phyloP scores from a whole-genome alignment of 2,888 invertebrate genomes.

The Andrena praecox region DNA sequence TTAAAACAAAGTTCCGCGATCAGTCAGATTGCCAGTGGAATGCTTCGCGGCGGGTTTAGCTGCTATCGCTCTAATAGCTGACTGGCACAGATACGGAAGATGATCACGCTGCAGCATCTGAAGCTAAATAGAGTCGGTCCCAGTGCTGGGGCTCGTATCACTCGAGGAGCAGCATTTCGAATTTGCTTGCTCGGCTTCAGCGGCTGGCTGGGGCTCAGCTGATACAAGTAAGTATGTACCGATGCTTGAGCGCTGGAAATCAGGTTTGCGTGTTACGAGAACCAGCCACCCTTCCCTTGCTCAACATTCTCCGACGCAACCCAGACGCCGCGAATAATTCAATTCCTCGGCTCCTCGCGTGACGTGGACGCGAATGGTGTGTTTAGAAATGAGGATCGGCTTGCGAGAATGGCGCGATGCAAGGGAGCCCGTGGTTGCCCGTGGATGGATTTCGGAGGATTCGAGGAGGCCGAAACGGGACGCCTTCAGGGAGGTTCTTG shows the following conservation, averaged over 20 bases:
- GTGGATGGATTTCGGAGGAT: not conserved
- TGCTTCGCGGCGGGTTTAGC: not conserved
- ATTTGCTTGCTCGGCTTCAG: no score
- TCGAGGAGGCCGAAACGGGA: not conserved
- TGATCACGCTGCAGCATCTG: not conserved
- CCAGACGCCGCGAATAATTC: not conserved
- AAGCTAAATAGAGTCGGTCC: not conserved
- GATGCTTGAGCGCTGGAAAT: conserved; percentile 5
- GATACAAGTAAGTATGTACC: no score
- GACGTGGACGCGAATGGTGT: not conserved
- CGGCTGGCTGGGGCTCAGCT: no score
- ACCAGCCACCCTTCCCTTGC: not conserved
- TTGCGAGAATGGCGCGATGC: not conserved
- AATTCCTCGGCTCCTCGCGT: not conserved
- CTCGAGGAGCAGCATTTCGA: not conserved
- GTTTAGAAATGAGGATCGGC: not conserved
- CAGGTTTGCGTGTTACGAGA: conserved; percentile 1
- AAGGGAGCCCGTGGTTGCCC: not conserved
- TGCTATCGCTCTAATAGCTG: not conserved
- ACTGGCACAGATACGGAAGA: conserved; percentile 34
- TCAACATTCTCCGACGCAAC: not conserved
- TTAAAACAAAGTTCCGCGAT: conserved; percentile 27
- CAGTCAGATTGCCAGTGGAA: conserved; percentile 5
- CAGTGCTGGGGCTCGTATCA: not conserved
- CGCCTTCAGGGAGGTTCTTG: not conserved